phyloP scores from a whole-genome alignment of 2,113 vertebrate genomes.

The Hylia prasina region DNA sequence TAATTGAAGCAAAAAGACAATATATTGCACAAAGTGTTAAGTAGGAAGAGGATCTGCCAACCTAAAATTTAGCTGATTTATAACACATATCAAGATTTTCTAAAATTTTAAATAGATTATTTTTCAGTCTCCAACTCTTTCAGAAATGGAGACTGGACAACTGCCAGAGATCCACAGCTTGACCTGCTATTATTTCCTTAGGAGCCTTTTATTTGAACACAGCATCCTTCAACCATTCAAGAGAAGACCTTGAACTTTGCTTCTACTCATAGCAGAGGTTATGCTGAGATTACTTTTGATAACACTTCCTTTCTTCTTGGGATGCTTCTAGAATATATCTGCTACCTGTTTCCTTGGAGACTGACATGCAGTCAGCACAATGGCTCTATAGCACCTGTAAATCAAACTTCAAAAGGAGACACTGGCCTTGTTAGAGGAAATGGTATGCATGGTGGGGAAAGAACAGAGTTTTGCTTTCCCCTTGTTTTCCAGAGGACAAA shows the following conservation, averaged over 20 bases:
- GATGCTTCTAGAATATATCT: slow-evolving; percentile 50
- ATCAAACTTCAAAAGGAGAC: slow-evolving; percentile 21
- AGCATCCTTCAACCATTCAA: slow-evolving; percentile 41
- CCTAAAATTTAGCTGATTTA: background rate
- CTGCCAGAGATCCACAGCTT: slow-evolving; percentile 4
- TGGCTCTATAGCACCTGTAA: slow-evolving; percentile 22
- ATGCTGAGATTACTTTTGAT: slow-evolving; percentile 40
- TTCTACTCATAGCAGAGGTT: slow-evolving; percentile 35
- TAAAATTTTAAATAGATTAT: background rate
- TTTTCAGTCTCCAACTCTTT: background rate
- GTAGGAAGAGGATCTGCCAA: background rate
- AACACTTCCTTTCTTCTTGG: slow-evolving; percentile 35
- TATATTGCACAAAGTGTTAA: background rate
- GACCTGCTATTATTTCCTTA: slow-evolving; percentile 32
- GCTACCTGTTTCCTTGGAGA: slow-evolving; percentile 65
- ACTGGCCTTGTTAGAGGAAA: background rate
- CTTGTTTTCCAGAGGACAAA: background rate
- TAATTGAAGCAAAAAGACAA: background rate
- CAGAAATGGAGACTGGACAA: background rate
- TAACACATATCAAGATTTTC: background rate
- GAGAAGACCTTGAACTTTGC: slow-evolving; percentile 57
- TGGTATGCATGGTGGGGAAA: background rate
- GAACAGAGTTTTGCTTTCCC: background rate
- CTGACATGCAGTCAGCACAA: slow-evolving; percentile 30
- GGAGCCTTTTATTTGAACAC: slow-evolving; percentile 51